phyloP scores from a whole-genome alignment of 2,113 vertebrate genomes.

The Crotalus viridis region DNA sequence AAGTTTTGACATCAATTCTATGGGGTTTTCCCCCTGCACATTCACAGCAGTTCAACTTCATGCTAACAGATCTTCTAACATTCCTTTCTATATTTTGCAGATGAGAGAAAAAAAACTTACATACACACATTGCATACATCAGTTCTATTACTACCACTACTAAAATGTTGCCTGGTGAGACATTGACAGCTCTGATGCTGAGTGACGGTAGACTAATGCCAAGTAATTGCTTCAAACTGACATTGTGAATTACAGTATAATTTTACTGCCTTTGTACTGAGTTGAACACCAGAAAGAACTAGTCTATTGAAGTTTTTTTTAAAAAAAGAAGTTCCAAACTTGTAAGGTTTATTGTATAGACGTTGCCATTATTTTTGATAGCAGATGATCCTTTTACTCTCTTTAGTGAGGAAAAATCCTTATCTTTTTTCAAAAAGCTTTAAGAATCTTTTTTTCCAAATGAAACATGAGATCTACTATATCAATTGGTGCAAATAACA shows the following conservation, averaged over 20 bases:
- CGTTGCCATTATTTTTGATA: neutral
- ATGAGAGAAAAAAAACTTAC: neutral
- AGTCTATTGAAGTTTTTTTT: neutral
- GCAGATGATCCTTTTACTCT: neutral
- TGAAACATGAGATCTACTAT: neutral
- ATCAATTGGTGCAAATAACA: neutral
- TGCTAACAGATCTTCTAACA: neutral
- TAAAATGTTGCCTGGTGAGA: neutral
- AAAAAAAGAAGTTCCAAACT: neutral
- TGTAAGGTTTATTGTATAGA: neutral
- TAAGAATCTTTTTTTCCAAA: neutral
- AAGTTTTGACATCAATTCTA: neutral
- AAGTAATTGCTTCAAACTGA: conserved; percentile 26
- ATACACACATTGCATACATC: neutral
- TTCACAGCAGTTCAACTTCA: neutral
- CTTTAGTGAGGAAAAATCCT: neutral
- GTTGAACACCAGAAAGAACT: neutral
- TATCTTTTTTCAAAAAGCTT: neutral
- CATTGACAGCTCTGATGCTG: neutral
- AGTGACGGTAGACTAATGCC: conserved; percentile 11
- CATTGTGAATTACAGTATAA: conserved; percentile 1
- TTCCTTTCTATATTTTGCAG: neutral
- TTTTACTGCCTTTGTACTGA: neutral
- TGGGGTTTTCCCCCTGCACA: neutral
- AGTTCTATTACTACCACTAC: neutral